Evolutionary conservation across 2,888 invertebrate genomes (phyloP).

Genomic region (Oligia fasciuncula): DNA sequence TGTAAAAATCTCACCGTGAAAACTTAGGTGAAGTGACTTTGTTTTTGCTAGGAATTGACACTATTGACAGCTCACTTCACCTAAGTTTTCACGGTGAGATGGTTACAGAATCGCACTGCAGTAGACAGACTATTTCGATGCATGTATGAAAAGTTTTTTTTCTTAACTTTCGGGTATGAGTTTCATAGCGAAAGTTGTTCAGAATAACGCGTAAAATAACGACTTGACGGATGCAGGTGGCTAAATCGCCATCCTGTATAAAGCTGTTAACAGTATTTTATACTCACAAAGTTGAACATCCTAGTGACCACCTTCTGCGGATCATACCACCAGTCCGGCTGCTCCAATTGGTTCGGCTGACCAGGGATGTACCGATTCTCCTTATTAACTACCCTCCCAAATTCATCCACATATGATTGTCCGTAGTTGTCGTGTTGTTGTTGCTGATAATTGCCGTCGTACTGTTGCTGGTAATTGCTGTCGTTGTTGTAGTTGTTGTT

Average conservation of each 20-base stretch:
- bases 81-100: too few relatives aligned
- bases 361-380: constrained; percentile 76
- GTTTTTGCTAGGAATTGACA: too few relatives aligned
- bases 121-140: not conserved
- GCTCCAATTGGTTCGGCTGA: constrained; percentile 88
- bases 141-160: not conserved
- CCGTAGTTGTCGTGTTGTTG: constrained; percentile 71
- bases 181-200: not conserved
- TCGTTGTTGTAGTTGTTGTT: constrained; percentile 61
- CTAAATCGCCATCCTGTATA: not conserved
- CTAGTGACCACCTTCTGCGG: constrained; percentile 91
- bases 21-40: too few relatives aligned
- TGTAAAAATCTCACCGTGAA: too few relatives aligned
- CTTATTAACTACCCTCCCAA: constrained; percentile 64
- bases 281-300: constrained; percentile 93
- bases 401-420: constrained; percentile 71
- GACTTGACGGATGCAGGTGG: not conserved
- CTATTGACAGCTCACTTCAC: too few relatives aligned
- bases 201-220: not conserved
- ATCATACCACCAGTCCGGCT: constrained; percentile 89
- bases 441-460: constrained; percentile 72
- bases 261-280: not conserved
- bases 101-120: too few relatives aligned
- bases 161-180: not conserved
- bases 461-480: constrained; percentile 66